These are phyloP conservation scores for Gymnarchus niloticus DNA, from an alignment of 2,113 vertebrate genomes.

Conservation along the genomic window DNA sequence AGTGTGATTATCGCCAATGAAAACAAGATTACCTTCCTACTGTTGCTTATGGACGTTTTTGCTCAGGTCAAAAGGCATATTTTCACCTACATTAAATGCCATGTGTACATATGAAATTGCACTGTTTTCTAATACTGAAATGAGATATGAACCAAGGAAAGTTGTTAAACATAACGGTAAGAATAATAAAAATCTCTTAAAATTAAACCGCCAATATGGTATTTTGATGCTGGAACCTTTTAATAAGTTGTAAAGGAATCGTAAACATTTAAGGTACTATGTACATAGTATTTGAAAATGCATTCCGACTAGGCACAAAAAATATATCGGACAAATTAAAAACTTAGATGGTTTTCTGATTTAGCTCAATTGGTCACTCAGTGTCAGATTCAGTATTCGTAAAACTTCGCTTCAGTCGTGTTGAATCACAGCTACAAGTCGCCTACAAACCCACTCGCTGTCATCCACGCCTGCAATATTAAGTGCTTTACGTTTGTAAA, in stretches of 20 bases:
- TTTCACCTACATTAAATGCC: conserved; percentile 48
- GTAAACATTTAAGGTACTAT: conserved; percentile 21
- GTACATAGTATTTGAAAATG: conserved; percentile 15
- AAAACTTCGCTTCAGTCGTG: background rate
- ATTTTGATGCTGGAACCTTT: conserved; percentile 33
- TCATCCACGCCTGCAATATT: conserved; percentile 15
- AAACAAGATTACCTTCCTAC: conserved; percentile 53
- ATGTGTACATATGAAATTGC: conserved; percentile 59
- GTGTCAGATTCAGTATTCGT: conserved; percentile 6
- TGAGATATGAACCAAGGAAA: conserved; percentile 42
- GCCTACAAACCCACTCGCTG: background rate
- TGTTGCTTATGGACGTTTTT: conserved; percentile 52
- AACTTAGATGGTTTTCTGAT: conserved; percentile 19
- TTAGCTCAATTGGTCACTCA: background rate
- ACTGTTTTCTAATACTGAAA: conserved; percentile 57
- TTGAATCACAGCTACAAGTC: background rate
- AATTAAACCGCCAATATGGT: conserved; percentile 22
- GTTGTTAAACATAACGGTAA: conserved; percentile 15
- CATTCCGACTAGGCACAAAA: background rate
- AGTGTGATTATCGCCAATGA: conserved; percentile 39
- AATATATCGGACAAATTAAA: conserved; percentile 8
- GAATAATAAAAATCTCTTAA: conserved; percentile 15
- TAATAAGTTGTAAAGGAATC: conserved; percentile 21
- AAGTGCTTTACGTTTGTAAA: conserved; percentile 47
- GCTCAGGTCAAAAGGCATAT: conserved; percentile 66